phyloP scores from a whole-genome alignment of 64 coral and sea anemone genomes.

The Montipora efflorescens region DNA sequence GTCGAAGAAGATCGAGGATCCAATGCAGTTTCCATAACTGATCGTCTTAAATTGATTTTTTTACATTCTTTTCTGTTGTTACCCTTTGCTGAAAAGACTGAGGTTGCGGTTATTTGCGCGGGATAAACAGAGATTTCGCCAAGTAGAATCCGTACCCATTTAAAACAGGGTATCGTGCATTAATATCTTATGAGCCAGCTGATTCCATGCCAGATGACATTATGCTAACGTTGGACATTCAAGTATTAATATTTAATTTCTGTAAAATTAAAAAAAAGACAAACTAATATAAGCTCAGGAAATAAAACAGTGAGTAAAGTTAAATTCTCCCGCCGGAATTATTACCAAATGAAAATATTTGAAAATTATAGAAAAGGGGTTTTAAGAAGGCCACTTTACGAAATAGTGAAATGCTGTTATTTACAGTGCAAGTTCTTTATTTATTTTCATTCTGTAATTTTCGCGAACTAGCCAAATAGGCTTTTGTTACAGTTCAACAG shows the following conservation, averaged over 20 bases:
- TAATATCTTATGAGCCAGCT: background rate
- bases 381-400: too few species aligned
- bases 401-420: too few species aligned
- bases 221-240: background rate
- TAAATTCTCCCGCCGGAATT: background rate
- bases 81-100: too few species aligned
- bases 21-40: background rate
- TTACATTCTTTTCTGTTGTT: background rate
- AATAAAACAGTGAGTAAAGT: background rate
- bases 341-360: too few species aligned
- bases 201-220: too few species aligned
- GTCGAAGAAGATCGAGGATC: background rate
- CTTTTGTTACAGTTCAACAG: too few species aligned
- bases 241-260: constrained; percentile 31
- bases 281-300: background rate
- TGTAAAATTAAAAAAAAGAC: background rate
- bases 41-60: background rate
- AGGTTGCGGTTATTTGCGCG: background rate
- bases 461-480: too few species aligned
- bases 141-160: background rate
- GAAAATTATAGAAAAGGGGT: too few species aligned
- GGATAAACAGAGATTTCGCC: background rate
- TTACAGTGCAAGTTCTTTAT: too few species aligned
- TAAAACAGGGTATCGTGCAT: background rate
- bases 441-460: too few species aligned